Conservation (phyloP, 2,888 invertebrate genomes). For the Himalopsyche kuldschensis region DNA sequence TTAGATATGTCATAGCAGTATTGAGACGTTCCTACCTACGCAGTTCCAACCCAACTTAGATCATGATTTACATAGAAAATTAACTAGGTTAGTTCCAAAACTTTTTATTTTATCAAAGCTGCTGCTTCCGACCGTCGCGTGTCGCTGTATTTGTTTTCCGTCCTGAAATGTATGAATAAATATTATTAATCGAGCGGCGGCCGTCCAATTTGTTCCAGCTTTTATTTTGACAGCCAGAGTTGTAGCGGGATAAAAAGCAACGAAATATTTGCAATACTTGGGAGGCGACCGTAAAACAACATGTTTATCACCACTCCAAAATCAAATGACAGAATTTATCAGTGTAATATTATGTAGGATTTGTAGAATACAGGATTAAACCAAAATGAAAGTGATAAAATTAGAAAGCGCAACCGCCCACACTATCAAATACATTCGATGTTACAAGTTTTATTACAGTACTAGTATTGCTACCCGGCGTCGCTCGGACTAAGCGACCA, state of each 20-base stretch:
- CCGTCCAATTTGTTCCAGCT: not conserved
- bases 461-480: too few relatives aligned
- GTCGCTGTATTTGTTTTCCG: not conserved
- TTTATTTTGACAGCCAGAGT: not conserved
- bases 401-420: too few relatives aligned
- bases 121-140: not conserved
- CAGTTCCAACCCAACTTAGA: not conserved
- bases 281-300: too few relatives aligned
- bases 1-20: not conserved
- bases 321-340: too few relatives aligned
- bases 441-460: too few relatives aligned
- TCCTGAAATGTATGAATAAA: not conserved
- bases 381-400: too few relatives aligned
- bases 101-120: not conserved
- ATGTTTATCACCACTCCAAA: too few relatives aligned
- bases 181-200: not conserved
- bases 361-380: too few relatives aligned
- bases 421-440: too few relatives aligned
- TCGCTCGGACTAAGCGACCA: too few relatives aligned
- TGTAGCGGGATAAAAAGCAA: not conserved
- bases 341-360: too few relatives aligned
- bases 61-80: not conserved
- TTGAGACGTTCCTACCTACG: not conserved
- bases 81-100: not conserved
- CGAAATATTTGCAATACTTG: not conserved